Percentiles rank a stretch among this genome's conserved stretches.
phyloP scores from a whole-genome alignment of 2,888 invertebrate species.

The Sphinx pinastri region DNA sequence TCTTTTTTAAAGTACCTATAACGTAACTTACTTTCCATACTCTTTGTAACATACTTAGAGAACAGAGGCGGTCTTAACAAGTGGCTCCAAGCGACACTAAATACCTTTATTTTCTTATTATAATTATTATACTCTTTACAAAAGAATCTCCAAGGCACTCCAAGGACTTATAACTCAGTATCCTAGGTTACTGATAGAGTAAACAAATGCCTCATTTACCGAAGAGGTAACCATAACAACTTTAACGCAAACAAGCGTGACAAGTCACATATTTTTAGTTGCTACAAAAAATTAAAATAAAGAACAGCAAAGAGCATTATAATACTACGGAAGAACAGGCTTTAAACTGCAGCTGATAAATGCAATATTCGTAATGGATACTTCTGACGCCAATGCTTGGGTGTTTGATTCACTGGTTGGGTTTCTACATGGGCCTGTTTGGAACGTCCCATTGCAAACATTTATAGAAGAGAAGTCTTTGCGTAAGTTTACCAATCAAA shows the following conservation, averaged over 20 bases:
- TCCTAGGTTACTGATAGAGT: background rate
- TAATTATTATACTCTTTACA: no score
- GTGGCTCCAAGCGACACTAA: no score
- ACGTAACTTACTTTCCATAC: no score
- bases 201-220: background rate
- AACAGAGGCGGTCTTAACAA: no score
- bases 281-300: background rate
- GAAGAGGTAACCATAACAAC: constrained; percentile 55
- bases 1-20: no score
- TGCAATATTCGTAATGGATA: constrained; percentile 54
- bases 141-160: no score
- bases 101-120: no score
- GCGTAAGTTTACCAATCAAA: constrained; percentile 84
- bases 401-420: constrained; percentile 96
- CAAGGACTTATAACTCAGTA: background rate
- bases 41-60: no score
- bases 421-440: constrained; percentile 95
- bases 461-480: constrained; percentile 97
- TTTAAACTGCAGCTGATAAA: background rate
- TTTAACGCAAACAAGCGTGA: constrained; percentile 47
- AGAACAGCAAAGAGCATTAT: no score
- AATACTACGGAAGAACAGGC: no score
- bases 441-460: constrained; percentile 95
- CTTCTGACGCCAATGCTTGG: constrained; percentile 89
- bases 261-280: constrained; percentile 11